Conservation (phyloP, 2,113 vertebrate species). For the Nycticryphes semicollaris region DNA sequence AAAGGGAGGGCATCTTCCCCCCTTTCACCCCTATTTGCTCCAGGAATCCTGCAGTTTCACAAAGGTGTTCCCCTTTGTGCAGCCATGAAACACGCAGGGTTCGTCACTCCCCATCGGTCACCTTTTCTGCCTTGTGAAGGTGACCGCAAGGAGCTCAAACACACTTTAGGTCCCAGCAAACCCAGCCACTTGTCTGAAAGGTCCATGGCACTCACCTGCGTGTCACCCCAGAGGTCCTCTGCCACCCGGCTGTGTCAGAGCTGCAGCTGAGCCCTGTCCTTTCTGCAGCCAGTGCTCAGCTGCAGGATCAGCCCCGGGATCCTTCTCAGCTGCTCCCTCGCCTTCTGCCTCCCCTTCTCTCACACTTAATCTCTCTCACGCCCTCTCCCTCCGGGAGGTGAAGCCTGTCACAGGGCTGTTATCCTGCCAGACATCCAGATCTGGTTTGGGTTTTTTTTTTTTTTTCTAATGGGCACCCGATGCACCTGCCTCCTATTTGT, state of each 20-base stretch:
- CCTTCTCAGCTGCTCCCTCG: neutral
- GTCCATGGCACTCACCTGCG: neutral
- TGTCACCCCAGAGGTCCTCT: neutral
- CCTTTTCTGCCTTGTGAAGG: neutral
- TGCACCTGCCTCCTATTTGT: conserved; percentile 30
- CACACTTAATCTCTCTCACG: neutral
- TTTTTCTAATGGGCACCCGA: neutral
- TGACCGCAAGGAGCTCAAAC: neutral
- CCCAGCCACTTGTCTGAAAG: neutral
- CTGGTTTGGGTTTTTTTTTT: neutral
- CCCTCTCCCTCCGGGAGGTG: neutral
- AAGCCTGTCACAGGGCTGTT: conserved; percentile 55
- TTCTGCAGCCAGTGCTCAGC: neutral
- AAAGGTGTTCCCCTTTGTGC: neutral
- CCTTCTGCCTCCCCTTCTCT: neutral
- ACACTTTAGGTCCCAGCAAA: neutral
- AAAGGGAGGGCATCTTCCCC: neutral
- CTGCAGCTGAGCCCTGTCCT: neutral
- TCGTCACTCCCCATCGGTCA: neutral
- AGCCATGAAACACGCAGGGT: neutral
- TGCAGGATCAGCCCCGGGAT: neutral
- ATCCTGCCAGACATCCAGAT: conserved; percentile 6
- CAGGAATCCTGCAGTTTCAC: neutral
- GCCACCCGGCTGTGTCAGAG: neutral
- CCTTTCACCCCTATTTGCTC: neutral